Evolutionary conservation across 1,140 invertebrate species (phyloP).

Genomic region (Sitodiplosis mosellana): DNA sequence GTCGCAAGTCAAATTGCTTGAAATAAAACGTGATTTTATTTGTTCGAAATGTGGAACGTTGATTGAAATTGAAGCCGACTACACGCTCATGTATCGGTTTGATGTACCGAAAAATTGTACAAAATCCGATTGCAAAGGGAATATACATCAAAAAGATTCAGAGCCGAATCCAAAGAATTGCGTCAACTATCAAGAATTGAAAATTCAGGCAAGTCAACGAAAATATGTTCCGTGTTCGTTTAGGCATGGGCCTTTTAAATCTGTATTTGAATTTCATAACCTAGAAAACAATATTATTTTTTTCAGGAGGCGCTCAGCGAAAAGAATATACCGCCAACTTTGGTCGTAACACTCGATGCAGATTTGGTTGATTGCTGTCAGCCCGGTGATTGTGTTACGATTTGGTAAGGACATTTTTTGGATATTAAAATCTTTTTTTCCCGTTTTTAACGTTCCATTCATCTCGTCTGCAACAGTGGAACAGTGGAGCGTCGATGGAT

Average conservation of each 20-base stretch:
- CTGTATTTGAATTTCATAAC: not conserved
- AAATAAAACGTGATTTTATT: constrained; percentile 49
- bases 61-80: constrained; percentile 43
- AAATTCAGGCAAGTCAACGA: constrained; percentile 42
- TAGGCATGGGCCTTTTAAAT: not conserved
- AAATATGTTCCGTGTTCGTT: not conserved
- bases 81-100: constrained; percentile 44
- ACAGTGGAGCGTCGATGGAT: constrained; percentile 56
- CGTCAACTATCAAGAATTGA: constrained; percentile 82
- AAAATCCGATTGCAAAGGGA: constrained; percentile 38
- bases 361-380: constrained; percentile 75
- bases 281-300: constrained; percentile 1
- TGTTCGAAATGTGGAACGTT: constrained; percentile 62
- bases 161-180: constrained; percentile 34
- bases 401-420: constrained; percentile 37
- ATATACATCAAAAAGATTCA: constrained; percentile 30
- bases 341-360: constrained; percentile 66
- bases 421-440: not conserved
- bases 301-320: constrained; percentile 56
- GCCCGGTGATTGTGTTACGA: constrained; percentile 71
- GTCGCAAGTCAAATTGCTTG: constrained; percentile 55
- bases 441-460: not conserved
- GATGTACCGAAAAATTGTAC: constrained; percentile 37
- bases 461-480: constrained; percentile 38
- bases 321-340: constrained; percentile 54